Conservation (phyloP, 2,113 vertebrate species). For the Poeciliopsis occidentalis region DNA sequence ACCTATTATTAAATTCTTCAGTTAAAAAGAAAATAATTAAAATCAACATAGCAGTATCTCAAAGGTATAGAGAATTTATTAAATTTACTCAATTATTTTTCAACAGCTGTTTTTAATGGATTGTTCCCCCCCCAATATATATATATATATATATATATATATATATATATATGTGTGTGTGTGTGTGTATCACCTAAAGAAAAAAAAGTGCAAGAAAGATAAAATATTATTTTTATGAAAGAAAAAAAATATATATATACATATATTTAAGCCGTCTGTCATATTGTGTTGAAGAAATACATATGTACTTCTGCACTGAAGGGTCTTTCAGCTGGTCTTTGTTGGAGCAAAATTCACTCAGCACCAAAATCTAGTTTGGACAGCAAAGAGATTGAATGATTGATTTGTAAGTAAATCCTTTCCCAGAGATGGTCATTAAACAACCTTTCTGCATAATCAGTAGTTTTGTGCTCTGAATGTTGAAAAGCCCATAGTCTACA, state of each 20-base stretch:
- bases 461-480: conserved; percentile 43
- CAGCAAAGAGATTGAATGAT: conserved; percentile 51
- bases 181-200: no score
- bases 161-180: no score
- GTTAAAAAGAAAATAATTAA: conserved; percentile 53
- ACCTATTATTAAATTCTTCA: conserved; percentile 48
- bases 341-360: conserved; percentile 7
- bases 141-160: no score
- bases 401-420: conserved; percentile 64
- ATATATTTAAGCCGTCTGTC: no score
- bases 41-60: conserved; percentile 33
- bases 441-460: conserved; percentile 49
- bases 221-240: no score
- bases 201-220: not conserved
- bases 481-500: conserved; percentile 21
- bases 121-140: no score
- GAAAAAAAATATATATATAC: no score
- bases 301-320: not conserved
- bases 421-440: conserved; percentile 43
- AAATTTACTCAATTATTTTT: conserved; percentile 40
- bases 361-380: conserved; percentile 19
- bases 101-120: conserved; percentile 50
- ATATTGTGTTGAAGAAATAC: not conserved
- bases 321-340: not conserved
- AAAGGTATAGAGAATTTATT: conserved; percentile 39